phyloP scores from a whole-genome alignment of 2,888 invertebrate species.

The Pherbina coryleti region DNA sequence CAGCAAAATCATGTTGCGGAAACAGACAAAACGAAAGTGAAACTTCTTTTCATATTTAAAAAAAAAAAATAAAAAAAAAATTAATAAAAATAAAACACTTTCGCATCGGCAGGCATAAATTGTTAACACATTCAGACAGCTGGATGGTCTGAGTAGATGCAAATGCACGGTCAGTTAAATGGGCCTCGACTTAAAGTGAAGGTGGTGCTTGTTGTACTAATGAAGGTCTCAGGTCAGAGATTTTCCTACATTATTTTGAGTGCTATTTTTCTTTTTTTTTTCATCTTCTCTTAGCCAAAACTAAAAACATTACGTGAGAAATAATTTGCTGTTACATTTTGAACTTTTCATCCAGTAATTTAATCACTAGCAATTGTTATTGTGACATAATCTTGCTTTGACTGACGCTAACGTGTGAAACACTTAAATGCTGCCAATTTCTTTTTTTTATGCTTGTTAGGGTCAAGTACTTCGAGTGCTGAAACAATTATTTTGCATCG shows the following conservation, averaged over 20 bases:
- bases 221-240: slow-evolving; percentile 54
- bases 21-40: slow-evolving; percentile 30
- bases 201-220: slow-evolving; percentile 52
- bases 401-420: neutral
- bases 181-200: neutral
- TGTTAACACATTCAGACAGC: neutral
- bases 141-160: slow-evolving; percentile 44
- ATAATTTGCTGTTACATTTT: neutral
- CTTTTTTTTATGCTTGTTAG: neutral
- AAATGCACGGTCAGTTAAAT: slow-evolving; percentile 24
- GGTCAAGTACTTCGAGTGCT: neutral
- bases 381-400: neutral
- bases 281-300: too few relatives aligned
- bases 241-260: neutral
- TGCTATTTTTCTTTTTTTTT: neutral
- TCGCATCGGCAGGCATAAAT: neutral
- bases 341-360: neutral
- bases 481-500: too few relatives aligned
- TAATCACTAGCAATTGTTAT: neutral
- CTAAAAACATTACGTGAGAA: too few relatives aligned
- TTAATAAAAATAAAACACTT: neutral
- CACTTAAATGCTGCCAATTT: neutral
- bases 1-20: slow-evolving; percentile 20
- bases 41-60: slow-evolving; percentile 1
- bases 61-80: neutral